These are phyloP conservation scores for Chloropsis cyanopogon DNA, from an alignment of 2,113 vertebrate genomes.

Conservation along the genomic window DNA sequence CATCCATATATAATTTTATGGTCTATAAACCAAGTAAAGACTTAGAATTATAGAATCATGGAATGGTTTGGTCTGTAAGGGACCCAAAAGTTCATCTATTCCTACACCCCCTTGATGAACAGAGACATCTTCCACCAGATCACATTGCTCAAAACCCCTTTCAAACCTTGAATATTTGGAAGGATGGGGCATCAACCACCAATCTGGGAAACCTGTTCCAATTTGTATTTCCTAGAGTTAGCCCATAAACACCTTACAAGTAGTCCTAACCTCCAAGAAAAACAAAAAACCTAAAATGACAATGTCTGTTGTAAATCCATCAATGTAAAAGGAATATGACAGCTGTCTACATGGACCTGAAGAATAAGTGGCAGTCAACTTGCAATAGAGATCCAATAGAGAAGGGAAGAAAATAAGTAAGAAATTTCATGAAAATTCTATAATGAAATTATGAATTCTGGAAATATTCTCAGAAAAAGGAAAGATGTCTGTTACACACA, in stretches of 20 bases:
- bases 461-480: not conserved
- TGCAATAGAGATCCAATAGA: not conserved
- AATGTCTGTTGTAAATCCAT: not conserved
- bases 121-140: not conserved
- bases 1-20: not conserved
- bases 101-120: fast-evolving
- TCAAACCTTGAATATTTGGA: not conserved
- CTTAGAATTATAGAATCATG: not conserved
- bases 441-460: not conserved
- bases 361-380: not conserved
- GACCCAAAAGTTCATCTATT: not conserved
- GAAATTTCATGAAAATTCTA: not conserved
- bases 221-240: not conserved
- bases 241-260: not conserved
- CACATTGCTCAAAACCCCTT: not conserved
- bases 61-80: not conserved
- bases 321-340: not conserved
- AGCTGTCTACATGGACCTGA: not conserved
- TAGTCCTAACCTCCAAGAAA: not conserved
- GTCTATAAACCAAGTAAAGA: not conserved
- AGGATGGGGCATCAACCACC: not conserved
- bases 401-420: not conserved
- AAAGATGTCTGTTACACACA: not conserved
- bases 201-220: not conserved
- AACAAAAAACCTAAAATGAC: not conserved